Evolutionary conservation across 2,797 vertebrate genomes (phyloP).

Genomic region (Eospalax fontanierii): DNA sequence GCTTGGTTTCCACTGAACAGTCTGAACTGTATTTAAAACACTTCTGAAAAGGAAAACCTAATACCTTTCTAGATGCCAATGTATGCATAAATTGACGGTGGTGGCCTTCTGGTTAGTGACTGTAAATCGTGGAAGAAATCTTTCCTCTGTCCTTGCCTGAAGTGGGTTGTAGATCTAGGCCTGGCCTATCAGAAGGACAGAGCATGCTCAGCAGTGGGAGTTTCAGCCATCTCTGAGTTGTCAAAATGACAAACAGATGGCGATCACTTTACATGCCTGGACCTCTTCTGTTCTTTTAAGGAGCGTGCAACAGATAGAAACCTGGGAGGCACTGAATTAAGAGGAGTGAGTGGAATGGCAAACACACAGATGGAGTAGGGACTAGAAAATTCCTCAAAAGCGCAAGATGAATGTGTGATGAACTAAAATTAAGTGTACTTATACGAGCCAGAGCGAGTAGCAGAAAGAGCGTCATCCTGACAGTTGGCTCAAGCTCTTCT

Average conservation of each 20-base stretch:
- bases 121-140: constrained; percentile 23
- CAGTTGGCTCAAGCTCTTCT: background rate
- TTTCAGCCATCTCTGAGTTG: constrained; percentile 33
- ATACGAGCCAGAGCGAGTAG: constrained; percentile 26
- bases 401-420: constrained; percentile 80
- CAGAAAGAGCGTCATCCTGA: background rate
- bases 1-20: background rate
- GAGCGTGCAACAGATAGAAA: background rate
- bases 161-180: constrained; percentile 58
- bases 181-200: constrained; percentile 52
- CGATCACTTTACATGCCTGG: background rate
- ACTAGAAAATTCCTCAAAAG: constrained; percentile 86
- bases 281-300: constrained; percentile 22
- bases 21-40: constrained; percentile 22
- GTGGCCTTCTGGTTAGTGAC: background rate
- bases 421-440: constrained; percentile 86
- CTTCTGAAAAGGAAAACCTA: constrained; percentile 29
- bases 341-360: constrained; percentile 47
- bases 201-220: background rate
- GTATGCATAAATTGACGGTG: fast-evolving
- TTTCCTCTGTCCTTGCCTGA: constrained; percentile 69
- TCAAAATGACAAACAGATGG: constrained; percentile 45
- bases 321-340: background rate
- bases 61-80: background rate
- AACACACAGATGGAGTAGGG: constrained; percentile 79